Percentiles rank a stretch among this genome's conserved stretches.
Evolutionary conservation across 37 sponge, comb jelly and placozoan genomes (phyloP).

Genomic region (Halisarca cf. caerulea): DNA sequence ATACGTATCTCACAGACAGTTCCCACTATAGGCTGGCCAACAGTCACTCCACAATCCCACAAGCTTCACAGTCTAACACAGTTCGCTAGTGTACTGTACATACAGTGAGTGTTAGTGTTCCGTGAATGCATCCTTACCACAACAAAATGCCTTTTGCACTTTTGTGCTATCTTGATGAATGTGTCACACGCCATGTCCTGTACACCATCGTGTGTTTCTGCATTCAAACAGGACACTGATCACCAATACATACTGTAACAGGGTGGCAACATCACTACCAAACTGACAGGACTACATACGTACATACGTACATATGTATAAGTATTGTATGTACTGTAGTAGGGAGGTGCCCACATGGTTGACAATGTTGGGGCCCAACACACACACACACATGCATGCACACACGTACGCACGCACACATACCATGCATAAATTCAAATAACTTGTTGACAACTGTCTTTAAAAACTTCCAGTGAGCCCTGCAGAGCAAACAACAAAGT

Average conservation of each 20-base stretch:
- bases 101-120: too few species aligned
- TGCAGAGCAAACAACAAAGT: neutral
- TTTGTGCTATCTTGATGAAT: conserved; percentile 99
- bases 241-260: neutral
- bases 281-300: neutral
- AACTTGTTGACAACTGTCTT: conserved; percentile 99
- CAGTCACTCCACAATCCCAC: too few species aligned
- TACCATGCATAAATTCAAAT: conserved; percentile 99
- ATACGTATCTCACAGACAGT: too few species aligned
- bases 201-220: conserved; percentile 99
- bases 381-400: conserved; percentile 5
- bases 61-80: too few species aligned
- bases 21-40: too few species aligned
- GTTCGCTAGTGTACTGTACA: too few species aligned
- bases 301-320: neutral
- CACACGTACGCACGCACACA: neutral
- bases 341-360: neutral
- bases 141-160: conserved; percentile 95
- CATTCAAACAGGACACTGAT: neutral
- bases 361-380: neutral
- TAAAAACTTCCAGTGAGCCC: conserved; percentile 99
- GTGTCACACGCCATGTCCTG: conserved; percentile 99
- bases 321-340: too few species aligned
- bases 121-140: conserved; percentile 57
- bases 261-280: too few species aligned